These are phyloP conservation scores for Rhysida immarginata DNA, from an alignment of 1,140 invertebrate genomes.

Conservation along the genomic window DNA sequence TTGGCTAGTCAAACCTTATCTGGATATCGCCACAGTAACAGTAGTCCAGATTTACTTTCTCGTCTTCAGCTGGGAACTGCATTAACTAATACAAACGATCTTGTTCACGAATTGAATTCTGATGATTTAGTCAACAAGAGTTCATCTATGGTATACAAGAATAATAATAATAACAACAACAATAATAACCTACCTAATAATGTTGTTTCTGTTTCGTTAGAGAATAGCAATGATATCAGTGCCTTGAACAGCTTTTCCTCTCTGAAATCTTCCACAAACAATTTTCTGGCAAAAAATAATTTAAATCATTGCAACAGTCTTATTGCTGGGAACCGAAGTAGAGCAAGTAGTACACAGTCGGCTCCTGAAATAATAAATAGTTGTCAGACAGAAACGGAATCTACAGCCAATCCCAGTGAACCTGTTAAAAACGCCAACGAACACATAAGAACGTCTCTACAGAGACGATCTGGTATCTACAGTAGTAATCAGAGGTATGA, in stretches of 20 bases:
- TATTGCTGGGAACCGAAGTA: background rate
- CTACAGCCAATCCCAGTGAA: background rate
- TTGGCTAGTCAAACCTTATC: conserved; percentile 34
- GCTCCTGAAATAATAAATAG: background rate
- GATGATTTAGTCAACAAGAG: no score
- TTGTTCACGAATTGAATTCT: background rate
- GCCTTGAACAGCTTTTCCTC: background rate
- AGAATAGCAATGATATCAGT: background rate
- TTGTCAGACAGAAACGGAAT: background rate
- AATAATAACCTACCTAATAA: background rate
- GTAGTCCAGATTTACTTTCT: conserved; percentile 59
- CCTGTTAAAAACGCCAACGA: background rate
- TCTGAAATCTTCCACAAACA: background rate
- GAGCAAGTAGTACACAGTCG: background rate
- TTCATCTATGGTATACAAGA: no score
- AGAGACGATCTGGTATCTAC: background rate
- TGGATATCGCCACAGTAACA: conserved; percentile 34
- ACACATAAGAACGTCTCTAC: background rate
- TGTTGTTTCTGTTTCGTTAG: background rate
- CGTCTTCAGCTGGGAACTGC: background rate
- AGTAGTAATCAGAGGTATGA: background rate
- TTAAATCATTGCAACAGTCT: background rate
- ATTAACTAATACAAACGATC: background rate
- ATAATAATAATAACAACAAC: no score
- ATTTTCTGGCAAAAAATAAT: background rate